Evolutionary conservation across 2,797 vertebrate genomes (phyloP).

Genomic region (Podarcis lilfordi): DNA sequence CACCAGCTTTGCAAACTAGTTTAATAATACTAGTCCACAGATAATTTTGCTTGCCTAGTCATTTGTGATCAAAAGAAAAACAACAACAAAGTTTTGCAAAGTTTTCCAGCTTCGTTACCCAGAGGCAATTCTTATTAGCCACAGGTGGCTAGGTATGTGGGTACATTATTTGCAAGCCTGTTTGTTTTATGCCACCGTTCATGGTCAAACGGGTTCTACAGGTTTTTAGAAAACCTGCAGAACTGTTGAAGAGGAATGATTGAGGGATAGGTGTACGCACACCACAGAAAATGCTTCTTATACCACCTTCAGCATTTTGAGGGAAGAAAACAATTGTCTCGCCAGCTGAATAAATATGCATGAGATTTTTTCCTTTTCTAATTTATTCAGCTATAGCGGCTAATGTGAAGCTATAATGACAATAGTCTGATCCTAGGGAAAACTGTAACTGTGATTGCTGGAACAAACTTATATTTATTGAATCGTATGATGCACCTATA

Average conservation of each 20-base stretch:
- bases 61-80: not conserved
- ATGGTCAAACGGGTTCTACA: not conserved
- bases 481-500: not conserved
- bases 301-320: not conserved
- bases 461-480: not conserved
- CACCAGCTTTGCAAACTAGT: not conserved
- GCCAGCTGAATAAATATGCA: not conserved
- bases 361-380: not conserved
- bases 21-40: not conserved
- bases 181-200: not conserved
- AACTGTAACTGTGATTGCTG: no score
- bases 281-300: slow-evolving; percentile 1
- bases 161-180: not conserved
- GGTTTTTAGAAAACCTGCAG: not conserved
- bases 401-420: not conserved
- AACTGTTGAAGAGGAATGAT: not conserved
- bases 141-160: not conserved
- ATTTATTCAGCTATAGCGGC: not conserved
- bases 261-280: not conserved
- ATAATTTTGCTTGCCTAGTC: not conserved
- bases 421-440: not conserved
- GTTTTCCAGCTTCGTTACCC: not conserved
- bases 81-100: not conserved
- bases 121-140: slow-evolving; percentile 13
- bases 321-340: not conserved